Base-by-base conservation (phyloP, 2,888 invertebrate species). In the Hyalella azteca region DNA sequence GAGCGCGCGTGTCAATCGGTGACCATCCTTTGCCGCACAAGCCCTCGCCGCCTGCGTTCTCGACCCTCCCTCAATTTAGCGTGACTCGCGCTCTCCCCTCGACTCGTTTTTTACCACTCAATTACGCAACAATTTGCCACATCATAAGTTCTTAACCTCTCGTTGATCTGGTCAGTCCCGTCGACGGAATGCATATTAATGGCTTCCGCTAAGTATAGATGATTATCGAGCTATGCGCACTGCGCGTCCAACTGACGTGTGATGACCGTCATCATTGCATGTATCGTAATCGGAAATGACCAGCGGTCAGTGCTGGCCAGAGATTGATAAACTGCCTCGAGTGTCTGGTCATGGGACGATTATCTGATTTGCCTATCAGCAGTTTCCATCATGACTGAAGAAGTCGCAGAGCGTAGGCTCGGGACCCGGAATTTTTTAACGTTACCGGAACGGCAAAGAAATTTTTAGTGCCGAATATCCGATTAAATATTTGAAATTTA, bases 121-220 rank as follows among this genome's bases (percentile, higher is more conserved):
- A 66, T 66, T 66, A 66, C 66, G 36, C 19, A 66, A 66, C 66
- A 66, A 66, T 66, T 66, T 66, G 36, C 66, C 66, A 66, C 66
- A 36, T 66, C 66, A 66, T 66, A 66, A 66, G 66, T 66, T 66
- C 66, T 66, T 66, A 66, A 66, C 66, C 66, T 66, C 66, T 66
- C 29, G 66, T 66, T 66, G 66, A 66, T 36, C 66, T 66, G 66
- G 66, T 36, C 66, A 66, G 66, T 66, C 66, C 66, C 36, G 22
- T 39, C 19, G 39, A 32, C 36, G 39, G 19, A 66, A 66, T 66
- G 66, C 66, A 66, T 66, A 66, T 66, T 66, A 66, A 66, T 66
- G 66, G 66, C 66, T 66, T 66, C 66, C 66, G 66, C 36, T 36
- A 36, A 36, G 29, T 19, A 7, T 3, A 22, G 36, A 66, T 29